phyloP scores from a whole-genome alignment of 2,888 invertebrate species.

The Acanthacorydalis orientalis region DNA sequence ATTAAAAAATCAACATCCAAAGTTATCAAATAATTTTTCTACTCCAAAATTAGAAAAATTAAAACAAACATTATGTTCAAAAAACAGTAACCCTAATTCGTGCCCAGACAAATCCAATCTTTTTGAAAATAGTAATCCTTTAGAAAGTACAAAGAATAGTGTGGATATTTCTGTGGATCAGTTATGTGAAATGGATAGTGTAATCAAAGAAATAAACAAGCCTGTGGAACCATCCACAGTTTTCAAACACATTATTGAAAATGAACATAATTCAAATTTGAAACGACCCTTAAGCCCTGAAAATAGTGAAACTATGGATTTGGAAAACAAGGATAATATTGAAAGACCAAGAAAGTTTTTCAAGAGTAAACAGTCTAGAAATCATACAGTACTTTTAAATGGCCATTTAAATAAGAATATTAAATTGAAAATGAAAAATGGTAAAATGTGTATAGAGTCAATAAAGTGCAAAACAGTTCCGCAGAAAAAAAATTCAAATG shows the following conservation, averaged over 20 bases:
- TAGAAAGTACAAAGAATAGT: too few species aligned
- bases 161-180: neutral
- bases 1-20: conserved; percentile 9
- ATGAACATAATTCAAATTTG: neutral
- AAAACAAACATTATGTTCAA: too few species aligned
- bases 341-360: conserved; percentile 24
- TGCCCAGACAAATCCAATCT: neutral
- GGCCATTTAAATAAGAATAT: conserved; percentile 19
- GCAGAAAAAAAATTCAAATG: neutral
- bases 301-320: conserved; percentile 7
- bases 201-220: neutral
- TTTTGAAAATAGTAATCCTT: neutral
- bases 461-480: neutral
- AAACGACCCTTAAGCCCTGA: conserved; percentile 11
- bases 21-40: too few species aligned
- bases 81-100: too few species aligned
- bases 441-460: conserved; percentile 15
- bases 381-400: neutral
- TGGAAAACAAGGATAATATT: too few species aligned
- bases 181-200: conserved; percentile 2
- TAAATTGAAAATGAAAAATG: conserved; percentile 21
- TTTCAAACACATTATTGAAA: neutral
- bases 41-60: too few species aligned
- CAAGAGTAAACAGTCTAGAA: conserved; percentile 13
- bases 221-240: neutral